Conservation (phyloP, 1,140 invertebrate species). For the Brachystomella parvula region DNA sequence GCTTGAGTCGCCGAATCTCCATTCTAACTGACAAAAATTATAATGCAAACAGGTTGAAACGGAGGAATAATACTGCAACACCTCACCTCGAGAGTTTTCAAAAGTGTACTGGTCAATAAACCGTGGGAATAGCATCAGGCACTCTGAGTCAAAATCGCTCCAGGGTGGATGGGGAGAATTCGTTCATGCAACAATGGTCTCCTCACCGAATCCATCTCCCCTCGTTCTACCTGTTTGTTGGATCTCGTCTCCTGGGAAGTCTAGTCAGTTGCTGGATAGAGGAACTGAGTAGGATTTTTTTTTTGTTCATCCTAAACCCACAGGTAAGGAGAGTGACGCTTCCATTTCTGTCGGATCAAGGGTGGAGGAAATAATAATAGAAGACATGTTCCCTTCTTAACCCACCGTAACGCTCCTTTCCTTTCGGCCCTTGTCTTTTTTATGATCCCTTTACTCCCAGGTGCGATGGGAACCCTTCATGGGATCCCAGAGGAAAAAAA, state of each 20-base stretch:
- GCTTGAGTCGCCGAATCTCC: no score
- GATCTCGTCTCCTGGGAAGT: neutral
- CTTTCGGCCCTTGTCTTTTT: neutral
- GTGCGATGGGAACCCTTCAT: no score
- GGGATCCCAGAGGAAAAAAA: no score
- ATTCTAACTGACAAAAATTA: no score
- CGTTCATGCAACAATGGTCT: conserved; percentile 30
- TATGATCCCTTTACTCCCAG: no score
- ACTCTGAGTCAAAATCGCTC: conserved; percentile 7
- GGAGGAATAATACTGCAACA: no score
- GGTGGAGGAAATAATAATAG: neutral
- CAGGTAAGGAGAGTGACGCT: no score
- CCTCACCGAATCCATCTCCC: conserved; percentile 12
- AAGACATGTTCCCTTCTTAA: neutral
- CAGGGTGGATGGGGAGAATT: neutral
- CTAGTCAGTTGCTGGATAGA: no score
- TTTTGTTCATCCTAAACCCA: no score
- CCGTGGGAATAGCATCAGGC: conserved; percentile 34
- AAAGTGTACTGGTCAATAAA: conserved; percentile 38
- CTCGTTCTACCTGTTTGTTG: neutral
- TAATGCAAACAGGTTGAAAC: no score
- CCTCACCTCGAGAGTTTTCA: conserved; percentile 6
- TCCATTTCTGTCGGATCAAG: neutral
- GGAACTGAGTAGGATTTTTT: no score
- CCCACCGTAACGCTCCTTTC: neutral